Base-by-base conservation (phyloP, 2,888 invertebrate genomes). In the Perizoma affinitatum region DNA sequence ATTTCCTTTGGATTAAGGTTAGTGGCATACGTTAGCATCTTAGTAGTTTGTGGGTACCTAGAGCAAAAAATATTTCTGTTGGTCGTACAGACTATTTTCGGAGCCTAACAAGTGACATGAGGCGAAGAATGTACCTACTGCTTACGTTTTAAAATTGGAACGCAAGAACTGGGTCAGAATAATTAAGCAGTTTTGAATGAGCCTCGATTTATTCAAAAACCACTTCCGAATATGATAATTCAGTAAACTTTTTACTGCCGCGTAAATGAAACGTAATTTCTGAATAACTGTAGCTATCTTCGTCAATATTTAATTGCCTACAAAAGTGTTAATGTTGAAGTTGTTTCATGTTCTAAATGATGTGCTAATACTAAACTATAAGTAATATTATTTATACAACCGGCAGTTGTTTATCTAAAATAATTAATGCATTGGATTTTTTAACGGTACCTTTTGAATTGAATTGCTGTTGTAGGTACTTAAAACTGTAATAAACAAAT, bases 1-100 rank as follows among this genome's bases (percentile, higher is more conserved):
- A 77, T 76, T 73, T 75, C 74, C 73, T 76, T 60, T 60, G 46
- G 59, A 65, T 63, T 57, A 62, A 42, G 60, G 56, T 53, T 54
- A 51, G 60, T 60, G 51, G 4, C 40, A 38, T 38, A 6, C 38
- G 38, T 38, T 22, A 22, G 22, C 22, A 22, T 22, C 22, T 3
- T 3, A 22, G 22, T 22, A 22, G 22, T 22, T 3, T 22, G 22
- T 22, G 22, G 22, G 22, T 22, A n/a, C n/a, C n/a, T n/a, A 22
- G 22, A 22, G 22, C 22, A 22, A 22, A 2, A 22, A 1, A 22
- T 22, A 22, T 22, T 22, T 22, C 22, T 22, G 1, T 22, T 22
- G 22, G 22, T 22, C 3, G 22, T 22, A 22, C 22, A 22, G 22
- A 22, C 22, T 22, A 22, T 22, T 22, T 22, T 22, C 22, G 22